phyloP scores from a whole-genome alignment of 2,888 invertebrate species.

The Drosophila siamana region DNA sequence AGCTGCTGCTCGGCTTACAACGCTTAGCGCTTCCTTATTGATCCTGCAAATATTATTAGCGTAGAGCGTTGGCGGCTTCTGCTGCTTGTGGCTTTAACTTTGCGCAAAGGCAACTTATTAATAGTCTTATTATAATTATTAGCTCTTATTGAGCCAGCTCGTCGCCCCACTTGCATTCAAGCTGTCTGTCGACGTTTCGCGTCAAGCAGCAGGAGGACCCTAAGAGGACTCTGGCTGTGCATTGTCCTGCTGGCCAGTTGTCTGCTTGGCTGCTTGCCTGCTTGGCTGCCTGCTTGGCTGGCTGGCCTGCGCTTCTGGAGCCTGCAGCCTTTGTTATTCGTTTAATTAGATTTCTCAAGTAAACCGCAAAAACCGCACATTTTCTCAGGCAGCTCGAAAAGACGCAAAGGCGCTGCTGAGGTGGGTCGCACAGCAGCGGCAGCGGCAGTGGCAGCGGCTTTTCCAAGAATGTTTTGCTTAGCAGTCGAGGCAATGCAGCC shows the following conservation, averaged over 20 bases:
- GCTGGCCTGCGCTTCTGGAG: constrained; percentile 1
- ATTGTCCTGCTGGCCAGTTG: constrained; percentile 57
- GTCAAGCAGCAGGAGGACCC: not conserved
- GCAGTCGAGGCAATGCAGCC: constrained; percentile 45
- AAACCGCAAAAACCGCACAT: constrained; percentile 80
- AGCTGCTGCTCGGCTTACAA: not conserved
- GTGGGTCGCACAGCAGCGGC: constrained; percentile 8
- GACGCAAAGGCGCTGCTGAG: constrained; percentile 7
- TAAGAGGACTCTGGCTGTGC: constrained; percentile 11
- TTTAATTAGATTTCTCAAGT: constrained; percentile 82
- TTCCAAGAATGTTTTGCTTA: constrained; percentile 54
- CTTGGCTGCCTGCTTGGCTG: not conserved
- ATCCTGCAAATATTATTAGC: constrained; percentile 11
- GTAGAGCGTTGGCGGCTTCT: not conserved
- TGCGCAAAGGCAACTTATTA: constrained; percentile 35
- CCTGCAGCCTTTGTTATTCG: constrained; percentile 65
- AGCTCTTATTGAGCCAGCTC: constrained; percentile 34
- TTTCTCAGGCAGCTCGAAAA: constrained; percentile 64
- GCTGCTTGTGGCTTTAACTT: constrained; percentile 17
- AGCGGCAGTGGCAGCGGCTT: constrained; percentile 32
- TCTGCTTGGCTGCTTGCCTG: not conserved
- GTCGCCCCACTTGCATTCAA: constrained; percentile 7
- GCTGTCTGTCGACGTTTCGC: constrained; percentile 42
- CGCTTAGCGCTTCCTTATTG: constrained; percentile 5
- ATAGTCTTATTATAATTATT: constrained; percentile 40